A percentile compares a stretch with the other conserved stretches of the same genome.
Evolutionary conservation across 1,140 invertebrate species (phyloP).

Genomic region (Macrotrachela quadricornifera): DNA sequence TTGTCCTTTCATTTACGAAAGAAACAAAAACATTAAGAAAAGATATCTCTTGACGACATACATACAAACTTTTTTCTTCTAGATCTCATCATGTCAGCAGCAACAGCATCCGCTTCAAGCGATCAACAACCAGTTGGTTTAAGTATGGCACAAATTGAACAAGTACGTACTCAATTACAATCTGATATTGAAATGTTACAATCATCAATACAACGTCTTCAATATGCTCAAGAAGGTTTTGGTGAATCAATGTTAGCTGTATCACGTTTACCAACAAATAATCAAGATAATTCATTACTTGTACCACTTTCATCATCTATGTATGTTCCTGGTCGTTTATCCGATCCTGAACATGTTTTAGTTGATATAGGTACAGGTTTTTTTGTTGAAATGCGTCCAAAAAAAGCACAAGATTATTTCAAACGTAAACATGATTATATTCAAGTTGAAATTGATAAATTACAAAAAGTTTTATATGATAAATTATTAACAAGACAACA

Average conservation of each 20-base stretch:
- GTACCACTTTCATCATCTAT: slow-evolving; percentile 34
- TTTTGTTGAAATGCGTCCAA: slow-evolving; percentile 64
- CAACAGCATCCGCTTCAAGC: too few relatives aligned
- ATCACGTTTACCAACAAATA: neutral
- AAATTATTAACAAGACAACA: too few relatives aligned
- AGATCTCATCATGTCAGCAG: too few relatives aligned
- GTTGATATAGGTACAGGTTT: slow-evolving; percentile 86
- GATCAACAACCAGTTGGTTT: neutral
- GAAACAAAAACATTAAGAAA: too few relatives aligned
- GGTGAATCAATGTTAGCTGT: neutral
- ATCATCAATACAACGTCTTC: neutral
- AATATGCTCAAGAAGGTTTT: slow-evolving; percentile 7
- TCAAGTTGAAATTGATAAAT: too few relatives aligned
- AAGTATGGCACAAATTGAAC: slow-evolving; percentile 3
- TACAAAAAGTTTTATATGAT: too few relatives aligned
- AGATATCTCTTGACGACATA: too few relatives aligned
- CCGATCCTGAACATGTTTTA: slow-evolving; percentile 56
- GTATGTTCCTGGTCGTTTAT: slow-evolving; percentile 68
- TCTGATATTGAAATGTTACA: slow-evolving; percentile 6
- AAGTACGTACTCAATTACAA: slow-evolving; percentile 1
- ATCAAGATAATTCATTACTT: slow-evolving; percentile 2
- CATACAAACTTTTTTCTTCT: too few relatives aligned
- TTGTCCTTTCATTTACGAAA: too few relatives aligned
- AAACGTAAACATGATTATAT: slow-evolving; percentile 23
- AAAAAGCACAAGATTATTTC: slow-evolving; percentile 67